Conservation (phyloP, 2,113 vertebrate species). For the Platycercus adscitus region DNA sequence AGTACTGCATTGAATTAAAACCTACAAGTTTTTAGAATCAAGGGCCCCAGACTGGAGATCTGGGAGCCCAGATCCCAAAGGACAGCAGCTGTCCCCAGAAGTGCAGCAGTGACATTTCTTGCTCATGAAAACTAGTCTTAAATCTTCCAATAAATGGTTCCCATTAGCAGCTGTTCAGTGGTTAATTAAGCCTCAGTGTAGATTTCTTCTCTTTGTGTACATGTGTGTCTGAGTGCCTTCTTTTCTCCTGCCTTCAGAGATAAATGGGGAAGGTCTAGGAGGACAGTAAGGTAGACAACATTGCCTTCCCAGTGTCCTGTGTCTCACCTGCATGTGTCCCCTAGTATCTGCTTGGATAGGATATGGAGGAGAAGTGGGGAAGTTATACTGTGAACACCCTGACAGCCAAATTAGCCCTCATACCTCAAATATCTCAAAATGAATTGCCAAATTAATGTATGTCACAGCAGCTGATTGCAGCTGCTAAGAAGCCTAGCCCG, state of each 20-base stretch:
- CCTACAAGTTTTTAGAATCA: not conserved
- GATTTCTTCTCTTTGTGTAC: not conserved
- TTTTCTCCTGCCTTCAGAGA: not conserved
- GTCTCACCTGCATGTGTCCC: not conserved
- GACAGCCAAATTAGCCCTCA: not conserved
- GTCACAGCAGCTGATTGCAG: not conserved
- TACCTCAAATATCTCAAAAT: not conserved
- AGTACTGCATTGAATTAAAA: not conserved
- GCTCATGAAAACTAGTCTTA: not conserved
- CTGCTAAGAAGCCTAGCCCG: not conserved
- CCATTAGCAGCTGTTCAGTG: constrained; percentile 23
- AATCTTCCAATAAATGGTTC: constrained; percentile 4
- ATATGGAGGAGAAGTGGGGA: constrained; percentile 34
- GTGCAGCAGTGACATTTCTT: not conserved
- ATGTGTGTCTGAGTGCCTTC: not conserved
- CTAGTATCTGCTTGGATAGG: constrained; percentile 27
- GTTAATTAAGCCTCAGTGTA: constrained; percentile 33
- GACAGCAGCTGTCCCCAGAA: not conserved
- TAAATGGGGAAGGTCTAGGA: constrained; percentile 4
- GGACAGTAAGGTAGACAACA: not conserved
- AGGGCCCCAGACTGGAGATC: not conserved
- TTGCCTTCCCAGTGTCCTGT: not conserved
- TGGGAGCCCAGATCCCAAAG: not conserved
- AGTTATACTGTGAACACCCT: not conserved
- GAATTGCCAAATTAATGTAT: not conserved